phyloP scores from a whole-genome alignment of 1,140 invertebrate genomes.

The Bursaphelenchus mucronatus region DNA sequence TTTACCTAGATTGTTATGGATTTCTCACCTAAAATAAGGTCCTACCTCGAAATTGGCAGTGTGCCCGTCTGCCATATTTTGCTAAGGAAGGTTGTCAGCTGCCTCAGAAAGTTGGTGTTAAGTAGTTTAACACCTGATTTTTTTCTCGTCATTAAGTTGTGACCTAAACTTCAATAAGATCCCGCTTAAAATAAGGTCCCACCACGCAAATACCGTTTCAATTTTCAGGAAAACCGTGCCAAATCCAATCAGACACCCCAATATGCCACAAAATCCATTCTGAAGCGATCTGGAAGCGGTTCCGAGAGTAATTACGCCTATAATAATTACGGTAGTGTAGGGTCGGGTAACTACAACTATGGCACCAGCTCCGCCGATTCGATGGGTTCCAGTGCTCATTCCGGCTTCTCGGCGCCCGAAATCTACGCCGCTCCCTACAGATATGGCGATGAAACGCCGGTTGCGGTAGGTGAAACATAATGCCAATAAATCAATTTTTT shows the following conservation, averaged over 20 bases:
- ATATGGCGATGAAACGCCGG: neutral
- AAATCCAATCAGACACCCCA: slow-evolving; percentile 1
- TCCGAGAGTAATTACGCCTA: slow-evolving; percentile 16
- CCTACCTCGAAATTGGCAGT: too few relatives aligned
- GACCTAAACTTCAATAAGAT: too few relatives aligned
- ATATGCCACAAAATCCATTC: slow-evolving; percentile 28
- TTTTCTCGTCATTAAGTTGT: too few relatives aligned
- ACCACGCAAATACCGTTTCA: too few relatives aligned
- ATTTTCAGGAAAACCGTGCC: slow-evolving; percentile 37
- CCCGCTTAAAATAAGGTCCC: too few relatives aligned
- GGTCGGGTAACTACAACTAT: slow-evolving; percentile 12
- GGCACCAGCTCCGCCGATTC: neutral
- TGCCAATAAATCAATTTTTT: neutral
- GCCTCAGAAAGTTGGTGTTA: too few relatives aligned
- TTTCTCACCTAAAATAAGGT: too few relatives aligned
- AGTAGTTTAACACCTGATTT: too few relatives aligned
- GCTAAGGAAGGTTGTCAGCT: too few relatives aligned
- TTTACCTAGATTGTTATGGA: too few relatives aligned
- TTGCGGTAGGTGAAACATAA: neutral
- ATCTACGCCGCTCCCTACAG: slow-evolving; percentile 22
- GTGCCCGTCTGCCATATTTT: too few relatives aligned
- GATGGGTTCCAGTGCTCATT: neutral
- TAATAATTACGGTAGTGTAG: slow-evolving; percentile 1
- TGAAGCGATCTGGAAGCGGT: slow-evolving; percentile 24
- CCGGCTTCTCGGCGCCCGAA: slow-evolving; percentile 3